Base-by-base conservation (phyloP, 2,113 vertebrate genomes). In the Atractosteus spatula region DNA sequence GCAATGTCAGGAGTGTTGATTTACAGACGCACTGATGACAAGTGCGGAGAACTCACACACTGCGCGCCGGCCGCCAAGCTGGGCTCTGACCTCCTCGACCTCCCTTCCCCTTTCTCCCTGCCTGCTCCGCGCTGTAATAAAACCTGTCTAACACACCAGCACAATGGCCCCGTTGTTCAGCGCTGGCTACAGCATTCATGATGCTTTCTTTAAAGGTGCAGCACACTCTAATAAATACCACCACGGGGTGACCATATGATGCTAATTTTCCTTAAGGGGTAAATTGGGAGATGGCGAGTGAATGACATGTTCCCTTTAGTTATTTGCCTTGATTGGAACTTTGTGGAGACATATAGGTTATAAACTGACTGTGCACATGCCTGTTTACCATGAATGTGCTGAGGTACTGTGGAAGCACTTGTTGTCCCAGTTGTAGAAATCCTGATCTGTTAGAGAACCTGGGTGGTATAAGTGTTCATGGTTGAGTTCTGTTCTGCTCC, bases 141-240 rank as follows among this genome's bases (percentile, higher is more conserved):
- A 89, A 89, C 89, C 91, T 87, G 88, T 88, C 87, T 90, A 83
- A 88, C 89, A 77, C 86, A 76, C 85, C 85, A 88, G 89, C 86
- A 91, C 91, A 92, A 90, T 88, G 89, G 68, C 85, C 84, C 85
- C 88, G 89, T 92, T 92, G 91, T 93, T 91, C 84, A 85, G 81
- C 86, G 88, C 83, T 62, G 70, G 85, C 85, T 82, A 81, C 84
- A 82, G 85, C 86, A 88, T 89, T 86, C 79, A 86, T 87, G 84
- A 87, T 89, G 88, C 89, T 91, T 91, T 91, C 88, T 91, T 92
- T 92, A 91, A 92, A 92, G 90, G 90, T 91, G 88, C 89, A 91
- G 90, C 80, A 83, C 85, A 79, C 71, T 83, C 85, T 74, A 72
- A 85, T 83, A 80, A 81, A 82, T 80, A 81, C 82, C 81, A 89